These are phyloP conservation scores for Ibycter americanus DNA, from an alignment of 2,797 vertebrate genomes.

Conservation along the genomic window DNA sequence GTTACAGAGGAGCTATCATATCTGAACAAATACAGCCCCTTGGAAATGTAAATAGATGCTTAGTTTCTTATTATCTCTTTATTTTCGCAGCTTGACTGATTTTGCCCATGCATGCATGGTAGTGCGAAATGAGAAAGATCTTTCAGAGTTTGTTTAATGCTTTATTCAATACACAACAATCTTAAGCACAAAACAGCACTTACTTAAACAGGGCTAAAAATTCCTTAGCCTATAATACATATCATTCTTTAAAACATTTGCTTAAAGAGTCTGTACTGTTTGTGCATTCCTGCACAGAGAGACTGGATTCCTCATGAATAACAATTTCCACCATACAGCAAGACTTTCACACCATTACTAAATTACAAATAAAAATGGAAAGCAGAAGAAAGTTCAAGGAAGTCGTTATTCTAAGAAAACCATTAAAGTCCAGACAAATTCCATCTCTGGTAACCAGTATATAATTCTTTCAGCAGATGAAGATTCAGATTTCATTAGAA, in stretches of 20 bases:
- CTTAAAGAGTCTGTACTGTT: neutral
- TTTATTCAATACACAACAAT: neutral
- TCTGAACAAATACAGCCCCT: neutral
- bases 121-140: neutral
- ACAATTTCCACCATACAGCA: neutral
- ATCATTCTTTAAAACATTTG: neutral
- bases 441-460: neutral
- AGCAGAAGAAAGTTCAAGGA: neutral
- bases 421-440: neutral
- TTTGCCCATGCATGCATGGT: neutral
- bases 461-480: neutral
- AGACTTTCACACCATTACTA: neutral
- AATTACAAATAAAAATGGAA: neutral
- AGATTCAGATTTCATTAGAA: neutral
- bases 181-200: neutral
- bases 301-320: neutral
- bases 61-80: conserved; percentile 5
- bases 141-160: neutral
- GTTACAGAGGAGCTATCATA: neutral
- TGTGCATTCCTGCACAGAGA: neutral
- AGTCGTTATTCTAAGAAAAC: neutral
- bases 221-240: neutral
- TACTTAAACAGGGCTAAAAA: neutral
- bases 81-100: conserved; percentile 9
- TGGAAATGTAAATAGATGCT: neutral